Evolutionary conservation across 2,888 invertebrate species (phyloP), one percentile per base, ranked within the genome.

Genomic region (Biston stratarius): DNA sequence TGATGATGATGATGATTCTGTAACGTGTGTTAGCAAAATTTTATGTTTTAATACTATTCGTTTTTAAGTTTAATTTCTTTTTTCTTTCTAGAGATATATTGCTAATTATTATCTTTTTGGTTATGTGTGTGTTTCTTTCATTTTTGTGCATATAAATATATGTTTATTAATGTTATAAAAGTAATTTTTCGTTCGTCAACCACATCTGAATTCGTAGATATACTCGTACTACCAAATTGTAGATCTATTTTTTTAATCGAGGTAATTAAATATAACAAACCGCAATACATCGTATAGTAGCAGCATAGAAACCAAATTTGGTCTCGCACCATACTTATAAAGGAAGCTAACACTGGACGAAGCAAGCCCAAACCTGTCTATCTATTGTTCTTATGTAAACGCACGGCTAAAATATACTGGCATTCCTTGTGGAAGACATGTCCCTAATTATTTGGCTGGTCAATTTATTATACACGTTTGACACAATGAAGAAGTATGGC

Each of bases 341-440:
- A 84, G 87, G 87, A 87, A 87, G 78, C 82, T 70, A 67, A 76
- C 79, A 70, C 77, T 83, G 83, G 76, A 78, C 72, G 59, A 63
- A 60, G 48, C 65, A 59, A 60, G 80, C 83, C 24, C 59, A 58
- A 80, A 79, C 83, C 69, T 82, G 87, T 67, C 49, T 61, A 66
- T 58, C 86, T 70, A 87, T 88, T 88, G 88, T 88, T 69, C 78
- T 74, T 77, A 81, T 83, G 80, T 79, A 72, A 82, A 81, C 59
- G 63, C 63, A 57, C 58, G 51, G 69, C 70, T 74, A 69, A 78
- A 78, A 75, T 75, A 76, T 74, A 74, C 70, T 71, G 62, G 62
- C 72, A 72, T 63, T 64, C 59, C 60, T 55, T 48, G 44, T 12
- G 40, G 59, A 48, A 52, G 34, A 42, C 61, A 57, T 62, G 62